Base-by-base conservation (phyloP, 2,797 vertebrate genomes). In the Odontamblyopus lacepedii region DNA sequence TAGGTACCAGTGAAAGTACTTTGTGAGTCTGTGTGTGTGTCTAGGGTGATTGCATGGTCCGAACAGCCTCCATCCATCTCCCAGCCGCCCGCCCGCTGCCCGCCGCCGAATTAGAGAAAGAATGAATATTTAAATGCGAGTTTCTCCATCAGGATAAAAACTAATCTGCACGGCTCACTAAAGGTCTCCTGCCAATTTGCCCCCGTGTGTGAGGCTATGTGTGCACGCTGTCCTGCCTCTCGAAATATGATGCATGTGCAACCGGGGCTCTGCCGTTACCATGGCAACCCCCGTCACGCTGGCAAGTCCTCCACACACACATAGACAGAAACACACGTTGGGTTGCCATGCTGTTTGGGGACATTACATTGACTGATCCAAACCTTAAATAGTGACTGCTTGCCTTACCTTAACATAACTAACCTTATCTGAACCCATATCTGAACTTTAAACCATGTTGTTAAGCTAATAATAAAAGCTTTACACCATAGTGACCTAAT, bases 231-330 rank as follows among this genome's bases (percentile, higher is more conserved):
- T 88, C 76, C 86, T 81, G 82, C 75, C 86, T 81, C 81, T 75
- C 88, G 88, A 93, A 93, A 91, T 89, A 90, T 88, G 90, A 91
- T 73, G 88, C 91, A 87, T 89, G 90, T 87, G 88, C 92, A 78
- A 89, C 87, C 91, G 3, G 15, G 81, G 79, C 87, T 90, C 93
- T 80, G 62, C 85, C 60, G 92, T 95, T 96, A 90, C 95, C 90
- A 92, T 92, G 91, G 94, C 60, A 74, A 95, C 93, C 88, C 93
- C 87, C 88, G 83, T 93, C 91, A 92, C 80, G 84, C 86, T 87
- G 83, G 83, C 91, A 89, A 63, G 86, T 84, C 83, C 81, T 78
- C 74, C 75, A 56, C 66, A 71, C 66, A 76, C 62, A 74, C 63
- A 35, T 35, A 38, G 35, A 38, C 35, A 38, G 35, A 38, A 38